These are phyloP conservation scores for Dasyurus viverrinus DNA, from an alignment of 2,113 vertebrate species.

Conservation along the genomic window DNA sequence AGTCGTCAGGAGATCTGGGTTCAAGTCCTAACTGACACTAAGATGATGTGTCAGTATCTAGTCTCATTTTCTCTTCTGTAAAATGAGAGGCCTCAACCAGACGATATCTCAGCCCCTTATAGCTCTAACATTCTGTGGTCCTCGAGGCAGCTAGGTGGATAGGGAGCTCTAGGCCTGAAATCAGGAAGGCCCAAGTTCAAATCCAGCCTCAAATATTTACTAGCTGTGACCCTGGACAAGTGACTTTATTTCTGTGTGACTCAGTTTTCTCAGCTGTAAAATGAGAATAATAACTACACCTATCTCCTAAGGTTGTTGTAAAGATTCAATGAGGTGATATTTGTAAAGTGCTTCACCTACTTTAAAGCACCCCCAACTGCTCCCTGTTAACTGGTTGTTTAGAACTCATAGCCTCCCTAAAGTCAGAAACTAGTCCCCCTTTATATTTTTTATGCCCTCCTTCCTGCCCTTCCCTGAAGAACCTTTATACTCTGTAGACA, in stretches of 20 bases:
- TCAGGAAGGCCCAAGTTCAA: neutral
- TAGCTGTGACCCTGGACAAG: neutral
- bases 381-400: neutral
- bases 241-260: neutral
- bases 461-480: neutral
- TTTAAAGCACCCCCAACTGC: too few species aligned
- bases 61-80: neutral
- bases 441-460: neutral
- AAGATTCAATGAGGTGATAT: slow-evolving; percentile 8
- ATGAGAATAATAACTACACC: neutral
- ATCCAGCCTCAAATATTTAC: neutral
- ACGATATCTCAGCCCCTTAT: neutral
- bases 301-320: slow-evolving; percentile 13
- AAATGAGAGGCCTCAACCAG: neutral
- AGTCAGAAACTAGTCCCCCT: slow-evolving; percentile 12
- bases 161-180: neutral
- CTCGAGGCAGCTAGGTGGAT: neutral
- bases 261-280: neutral
- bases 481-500: neutral
- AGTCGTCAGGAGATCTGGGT: neutral
- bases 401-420: neutral
- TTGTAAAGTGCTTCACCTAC: neutral
- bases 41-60: slow-evolving; percentile 21
- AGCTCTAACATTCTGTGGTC: neutral
- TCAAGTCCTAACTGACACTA: slow-evolving; percentile 29